Conservation (phyloP, 1,140 invertebrate genomes). For the Trichoplusia ni region DNA sequence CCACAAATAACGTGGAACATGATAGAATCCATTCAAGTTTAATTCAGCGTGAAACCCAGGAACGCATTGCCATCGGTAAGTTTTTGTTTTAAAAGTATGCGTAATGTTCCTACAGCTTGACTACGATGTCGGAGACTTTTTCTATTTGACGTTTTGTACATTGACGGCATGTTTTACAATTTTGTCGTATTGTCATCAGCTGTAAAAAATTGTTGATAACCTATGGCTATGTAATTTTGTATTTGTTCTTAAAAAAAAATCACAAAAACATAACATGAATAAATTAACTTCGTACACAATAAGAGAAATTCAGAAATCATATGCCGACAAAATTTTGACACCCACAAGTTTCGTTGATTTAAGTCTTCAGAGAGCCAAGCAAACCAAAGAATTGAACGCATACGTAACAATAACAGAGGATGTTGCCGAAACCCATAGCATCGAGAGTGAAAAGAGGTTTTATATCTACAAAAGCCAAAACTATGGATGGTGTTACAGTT, state of each 20-base stretch:
- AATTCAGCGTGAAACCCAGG: constrained; percentile 41
- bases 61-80: constrained; percentile 47
- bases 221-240: constrained; percentile 13
- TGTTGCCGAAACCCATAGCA: constrained; percentile 82
- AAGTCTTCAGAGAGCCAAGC: constrained; percentile 81
- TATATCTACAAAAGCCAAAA: constrained; percentile 74
- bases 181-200: constrained; percentile 20
- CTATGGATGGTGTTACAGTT: constrained; percentile 92
- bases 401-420: constrained; percentile 87
- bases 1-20: constrained; percentile 5
- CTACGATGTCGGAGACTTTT: not conserved
- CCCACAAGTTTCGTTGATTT: constrained; percentile 81
- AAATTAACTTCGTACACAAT: constrained; percentile 71
- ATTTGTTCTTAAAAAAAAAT: constrained; percentile 13
- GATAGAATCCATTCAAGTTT: constrained; percentile 30
- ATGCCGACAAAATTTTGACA: constrained; percentile 69
- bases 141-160: not conserved
- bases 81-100: not conserved
- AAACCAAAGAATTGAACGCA: constrained; percentile 86
- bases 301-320: constrained; percentile 72
- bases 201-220: constrained; percentile 33
- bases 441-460: constrained; percentile 82
- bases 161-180: not conserved
- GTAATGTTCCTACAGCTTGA: constrained; percentile 5
- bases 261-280: constrained; percentile 61